A percentile compares a stretch with the other conserved stretches of the same genome.
phyloP scores from a whole-genome alignment of 2,797 vertebrate species.

The Trichosurus vulpecula region DNA sequence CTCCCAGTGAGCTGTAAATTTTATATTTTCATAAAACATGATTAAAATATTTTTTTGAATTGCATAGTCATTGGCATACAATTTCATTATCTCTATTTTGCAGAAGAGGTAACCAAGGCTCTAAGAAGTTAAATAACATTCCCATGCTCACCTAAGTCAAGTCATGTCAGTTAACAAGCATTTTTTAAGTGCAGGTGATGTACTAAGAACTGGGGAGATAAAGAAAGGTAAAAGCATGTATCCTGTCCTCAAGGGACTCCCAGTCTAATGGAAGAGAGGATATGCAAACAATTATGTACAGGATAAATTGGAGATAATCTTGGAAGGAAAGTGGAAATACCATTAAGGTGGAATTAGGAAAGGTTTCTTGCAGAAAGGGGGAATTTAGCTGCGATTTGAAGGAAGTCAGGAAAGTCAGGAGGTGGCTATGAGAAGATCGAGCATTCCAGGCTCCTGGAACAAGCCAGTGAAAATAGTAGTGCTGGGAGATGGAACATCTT shows the following conservation, averaged over 20 bases:
- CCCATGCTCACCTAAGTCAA: background rate
- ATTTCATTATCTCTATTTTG: background rate
- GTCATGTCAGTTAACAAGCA: background rate
- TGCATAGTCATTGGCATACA: background rate
- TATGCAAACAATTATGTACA: background rate
- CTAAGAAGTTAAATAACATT: background rate
- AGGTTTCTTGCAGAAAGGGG: background rate
- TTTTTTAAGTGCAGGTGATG: background rate
- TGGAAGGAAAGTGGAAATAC: background rate
- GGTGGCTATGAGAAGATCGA: background rate
- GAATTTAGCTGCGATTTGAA: background rate
- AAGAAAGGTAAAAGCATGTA: background rate
- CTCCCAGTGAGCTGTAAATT: background rate
- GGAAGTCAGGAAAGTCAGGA: background rate
- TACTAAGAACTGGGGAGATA: background rate
- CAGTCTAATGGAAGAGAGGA: background rate
- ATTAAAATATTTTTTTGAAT: background rate
- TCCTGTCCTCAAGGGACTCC: background rate
- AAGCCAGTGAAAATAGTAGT: background rate
- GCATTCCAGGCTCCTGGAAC: background rate
- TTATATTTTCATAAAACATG: background rate
- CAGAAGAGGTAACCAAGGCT: background rate
- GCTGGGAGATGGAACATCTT: background rate
- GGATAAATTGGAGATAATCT: background rate
- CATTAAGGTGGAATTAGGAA: background rate